Percentiles rank a stretch among this genome's conserved stretches.
Conservation (phyloP, 2,113 vertebrate genomes). For the Cyprinodon variegatus region DNA sequence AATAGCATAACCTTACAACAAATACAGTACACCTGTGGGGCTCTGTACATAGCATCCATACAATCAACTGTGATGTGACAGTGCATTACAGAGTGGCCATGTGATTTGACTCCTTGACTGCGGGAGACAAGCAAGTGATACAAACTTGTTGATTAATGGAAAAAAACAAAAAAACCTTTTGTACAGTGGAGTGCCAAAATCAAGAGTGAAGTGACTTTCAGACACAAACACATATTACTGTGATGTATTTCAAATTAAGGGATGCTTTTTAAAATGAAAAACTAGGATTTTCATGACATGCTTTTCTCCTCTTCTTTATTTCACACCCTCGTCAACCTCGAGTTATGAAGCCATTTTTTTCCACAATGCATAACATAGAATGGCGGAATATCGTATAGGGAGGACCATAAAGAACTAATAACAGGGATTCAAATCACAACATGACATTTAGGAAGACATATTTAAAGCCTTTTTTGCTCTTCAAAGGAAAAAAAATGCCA, state of each 20-base stretch:
- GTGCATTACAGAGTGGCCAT: constrained; percentile 41
- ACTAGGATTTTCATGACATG: constrained; percentile 88
- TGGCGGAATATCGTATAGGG: not conserved
- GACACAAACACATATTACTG: constrained; percentile 59
- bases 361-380: too few species aligned
- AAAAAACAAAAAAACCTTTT: constrained; percentile 42
- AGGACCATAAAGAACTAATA: not conserved
- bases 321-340: not conserved
- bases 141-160: constrained; percentile 40
- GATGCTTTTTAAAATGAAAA: constrained; percentile 49
- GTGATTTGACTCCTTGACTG: constrained; percentile 41
- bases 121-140: constrained; percentile 41
- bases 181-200: constrained; percentile 72
- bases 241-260: constrained; percentile 68
- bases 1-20: constrained; percentile 24
- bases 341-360: not conserved
- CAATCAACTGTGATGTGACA: constrained; percentile 62
- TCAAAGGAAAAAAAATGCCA: too few species aligned
- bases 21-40: constrained; percentile 25
- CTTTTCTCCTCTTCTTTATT: constrained; percentile 27
- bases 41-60: constrained; percentile 64
- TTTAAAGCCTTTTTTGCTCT: not conserved
- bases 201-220: constrained; percentile 36
- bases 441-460: not conserved
- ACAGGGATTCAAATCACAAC: not conserved